phyloP scores from a whole-genome alignment of 2,888 invertebrate species.

The Scaptomyza tumidula region DNA sequence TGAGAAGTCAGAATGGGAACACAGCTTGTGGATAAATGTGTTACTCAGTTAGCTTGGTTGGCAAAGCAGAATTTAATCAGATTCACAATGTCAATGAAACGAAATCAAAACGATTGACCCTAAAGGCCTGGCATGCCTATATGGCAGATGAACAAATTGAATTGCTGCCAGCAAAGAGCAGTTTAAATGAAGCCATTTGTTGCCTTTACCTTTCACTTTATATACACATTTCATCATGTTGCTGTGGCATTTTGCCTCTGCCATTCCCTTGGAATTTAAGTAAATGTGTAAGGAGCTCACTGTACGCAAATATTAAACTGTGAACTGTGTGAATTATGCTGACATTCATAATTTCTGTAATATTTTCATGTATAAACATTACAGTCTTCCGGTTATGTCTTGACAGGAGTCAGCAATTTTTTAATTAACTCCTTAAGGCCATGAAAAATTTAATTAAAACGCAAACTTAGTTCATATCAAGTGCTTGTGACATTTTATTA shows the following conservation, averaged over 20 bases:
- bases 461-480: conserved; percentile 18
- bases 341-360: conserved; percentile 28
- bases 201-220: neutral
- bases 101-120: conserved; percentile 2
- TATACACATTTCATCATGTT: neutral
- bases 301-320: neutral
- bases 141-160: neutral
- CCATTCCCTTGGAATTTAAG: conserved; percentile 10
- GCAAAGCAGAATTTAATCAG: conserved; percentile 29
- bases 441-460: conserved; percentile 26
- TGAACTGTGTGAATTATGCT: conserved; percentile 14
- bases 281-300: neutral
- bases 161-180: conserved; percentile 10
- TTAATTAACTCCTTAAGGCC: conserved; percentile 55
- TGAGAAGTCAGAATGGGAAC: neutral
- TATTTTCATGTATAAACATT: conserved; percentile 37
- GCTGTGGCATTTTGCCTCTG: too few species aligned
- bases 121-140: conserved; percentile 5
- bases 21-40: conserved; percentile 21
- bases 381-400: conserved; percentile 14
- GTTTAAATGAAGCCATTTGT: conserved; percentile 10
- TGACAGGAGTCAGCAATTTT: conserved; percentile 54
- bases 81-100: conserved; percentile 38
- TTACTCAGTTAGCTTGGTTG: conserved; percentile 14
- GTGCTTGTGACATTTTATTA: neutral